Evolutionary conservation across 2,888 invertebrate genomes (phyloP).

Genomic region (Pandemis corylana): DNA sequence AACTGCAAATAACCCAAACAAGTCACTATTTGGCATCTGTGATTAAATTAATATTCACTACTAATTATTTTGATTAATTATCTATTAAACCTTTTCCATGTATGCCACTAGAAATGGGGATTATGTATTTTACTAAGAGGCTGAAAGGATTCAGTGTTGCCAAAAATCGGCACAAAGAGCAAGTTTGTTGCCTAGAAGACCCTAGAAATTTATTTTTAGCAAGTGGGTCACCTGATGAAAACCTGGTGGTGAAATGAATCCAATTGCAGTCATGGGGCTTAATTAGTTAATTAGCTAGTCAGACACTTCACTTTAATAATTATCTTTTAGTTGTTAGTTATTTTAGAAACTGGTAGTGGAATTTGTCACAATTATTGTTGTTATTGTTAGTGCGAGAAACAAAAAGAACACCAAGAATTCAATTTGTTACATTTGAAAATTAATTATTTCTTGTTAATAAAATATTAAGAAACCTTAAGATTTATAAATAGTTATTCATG

Average conservation of each 20-base stretch:
- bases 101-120: no score
- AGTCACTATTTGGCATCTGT: no score
- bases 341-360: neutral
- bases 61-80: no score
- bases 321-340: neutral
- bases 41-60: no score
- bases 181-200: neutral
- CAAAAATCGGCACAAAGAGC: neutral
- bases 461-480: neutral
- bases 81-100: no score
- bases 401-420: slow-evolving; percentile 30
- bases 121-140: neutral
- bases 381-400: slow-evolving; percentile 8
- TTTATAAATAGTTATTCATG: neutral
- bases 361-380: slow-evolving; percentile 16
- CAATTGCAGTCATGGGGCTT: neutral
- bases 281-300: neutral
- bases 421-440: slow-evolving; percentile 27
- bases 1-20: no score
- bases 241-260: no score
- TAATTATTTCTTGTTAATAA: slow-evolving; percentile 6
- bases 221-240: no score
- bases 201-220: no score
- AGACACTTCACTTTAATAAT: neutral
- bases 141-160: neutral